Base-by-base conservation (phyloP, 1,140 invertebrate genomes). In the Caenorhabditis brenneri region DNA sequence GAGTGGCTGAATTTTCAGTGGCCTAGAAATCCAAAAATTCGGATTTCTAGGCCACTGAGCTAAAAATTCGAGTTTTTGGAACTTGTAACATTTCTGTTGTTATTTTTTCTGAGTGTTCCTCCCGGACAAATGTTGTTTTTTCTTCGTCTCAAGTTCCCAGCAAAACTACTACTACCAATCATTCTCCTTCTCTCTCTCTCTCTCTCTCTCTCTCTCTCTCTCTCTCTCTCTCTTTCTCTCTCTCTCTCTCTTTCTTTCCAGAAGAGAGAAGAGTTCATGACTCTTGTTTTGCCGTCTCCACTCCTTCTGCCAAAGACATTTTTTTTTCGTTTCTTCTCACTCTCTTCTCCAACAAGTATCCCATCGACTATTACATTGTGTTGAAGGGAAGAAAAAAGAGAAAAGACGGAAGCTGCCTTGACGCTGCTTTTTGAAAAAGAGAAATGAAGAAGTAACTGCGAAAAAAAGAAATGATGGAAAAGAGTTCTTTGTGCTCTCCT, bases 121-220 rank as follows among this genome's bases (percentile, higher is more conserved):
- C n/a, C n/a, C n/a, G n/a, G n/a, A n/a, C n/a, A n/a, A n/a, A n/a
- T n/a, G n/a, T n/a, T n/a, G n/a, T n/a, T n/a, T n/a, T n/a, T n/a
- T n/a, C n/a, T n/a, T n/a, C n/a, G n/a, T n/a, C n/a, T n/a, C n/a
- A n/a, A n/a, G n/a, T n/a, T n/a, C n/a, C n/a, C n/a, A n/a, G n/a
- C n/a, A n/a, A n/a, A n/a, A n/a, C n/a, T n/a, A n/a, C n/a, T n/a
- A n/a, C n/a, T n/a, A n/a, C n/a, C n/a, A n/a, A n/a, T n/a, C n/a
- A n/a, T n/a, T n/a, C n/a, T n/a, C n/a, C n/a, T 51, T 58, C 53
- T 58, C 53, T 58, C 53, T 58, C 4, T 58, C 53, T 58, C 53
- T 27, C n/a, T 27, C 53, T 58, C 53, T 27, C 53, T 27, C n/a
- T 27, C 53, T 51, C 19, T 51, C 49, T 51, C 6, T 9, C 49